phyloP scores from a whole-genome alignment of 2,113 vertebrate genomes.

The Stigmatopora nigra region DNA sequence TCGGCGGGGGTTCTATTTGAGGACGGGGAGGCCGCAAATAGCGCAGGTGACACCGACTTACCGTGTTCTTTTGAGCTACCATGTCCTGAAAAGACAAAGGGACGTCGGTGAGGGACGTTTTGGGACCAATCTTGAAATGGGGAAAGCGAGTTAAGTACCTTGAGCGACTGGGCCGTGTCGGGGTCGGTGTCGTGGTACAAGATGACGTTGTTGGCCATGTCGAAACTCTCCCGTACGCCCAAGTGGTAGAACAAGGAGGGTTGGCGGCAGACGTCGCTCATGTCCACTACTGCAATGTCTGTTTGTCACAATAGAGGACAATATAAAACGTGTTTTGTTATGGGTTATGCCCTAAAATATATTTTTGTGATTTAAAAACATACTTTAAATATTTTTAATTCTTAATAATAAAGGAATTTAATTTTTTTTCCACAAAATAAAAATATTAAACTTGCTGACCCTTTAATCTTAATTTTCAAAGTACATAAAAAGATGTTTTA shows the following conservation, averaged over 20 bases:
- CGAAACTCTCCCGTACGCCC: slow-evolving; percentile 90
- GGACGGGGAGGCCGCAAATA: slow-evolving; percentile 3
- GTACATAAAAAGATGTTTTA: too few species aligned
- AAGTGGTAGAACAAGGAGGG: slow-evolving; percentile 93
- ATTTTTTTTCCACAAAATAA: too few species aligned
- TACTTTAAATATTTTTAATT: too few species aligned
- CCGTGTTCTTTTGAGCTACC: slow-evolving; percentile 90
- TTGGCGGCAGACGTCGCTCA: slow-evolving; percentile 87
- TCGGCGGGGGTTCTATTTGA: slow-evolving; percentile 3
- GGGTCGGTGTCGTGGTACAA: slow-evolving; percentile 85
- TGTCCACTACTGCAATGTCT: slow-evolving; percentile 95
- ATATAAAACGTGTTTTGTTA: too few species aligned
- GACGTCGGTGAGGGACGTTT: slow-evolving; percentile 11
- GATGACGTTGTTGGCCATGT: slow-evolving; percentile 94
- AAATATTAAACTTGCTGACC: too few species aligned
- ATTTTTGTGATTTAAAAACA: too few species aligned
- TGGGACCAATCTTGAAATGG: neutral
- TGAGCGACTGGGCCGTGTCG: slow-evolving; percentile 83
- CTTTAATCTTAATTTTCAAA: too few species aligned
- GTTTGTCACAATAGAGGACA: neutral
- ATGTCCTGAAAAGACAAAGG: slow-evolving; percentile 74
- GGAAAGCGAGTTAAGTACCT: slow-evolving; percentile 72
- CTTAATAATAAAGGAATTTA: too few species aligned
- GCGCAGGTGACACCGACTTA: slow-evolving; percentile 68
- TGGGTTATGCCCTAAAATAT: too few species aligned